Percentiles rank a stretch among this genome's conserved stretches.
These are phyloP conservation scores for Druon quercuslanigerum DNA, from an alignment of 1,140 invertebrate species.

Conservation along the genomic window DNA sequence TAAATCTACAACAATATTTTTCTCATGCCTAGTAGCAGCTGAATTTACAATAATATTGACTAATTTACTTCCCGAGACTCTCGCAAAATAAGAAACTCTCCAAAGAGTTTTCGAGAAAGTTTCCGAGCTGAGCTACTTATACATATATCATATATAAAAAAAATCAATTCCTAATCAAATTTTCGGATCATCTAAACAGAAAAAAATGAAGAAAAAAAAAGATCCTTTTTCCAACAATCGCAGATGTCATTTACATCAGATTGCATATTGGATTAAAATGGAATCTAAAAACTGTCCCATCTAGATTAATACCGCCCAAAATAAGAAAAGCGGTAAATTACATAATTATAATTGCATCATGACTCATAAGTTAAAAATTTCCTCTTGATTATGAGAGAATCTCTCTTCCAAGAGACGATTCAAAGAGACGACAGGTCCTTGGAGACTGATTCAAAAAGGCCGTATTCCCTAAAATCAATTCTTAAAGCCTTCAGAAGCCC, in stretches of 20 bases:
- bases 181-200: background rate
- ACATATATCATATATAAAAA: background rate
- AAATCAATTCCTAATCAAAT: no score
- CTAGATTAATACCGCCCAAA: no score
- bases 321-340: no score
- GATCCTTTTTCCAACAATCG: background rate
- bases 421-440: no score
- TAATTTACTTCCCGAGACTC: slow-evolving; percentile 17
- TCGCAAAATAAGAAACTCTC: background rate
- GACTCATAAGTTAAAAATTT: no score
- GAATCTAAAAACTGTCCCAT: background rate
- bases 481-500: no score
- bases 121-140: background rate
- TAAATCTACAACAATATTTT: slow-evolving; percentile 34
- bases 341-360: no score
- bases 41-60: slow-evolving; percentile 19
- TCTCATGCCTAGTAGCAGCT: background rate
- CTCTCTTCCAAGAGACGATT: no score
- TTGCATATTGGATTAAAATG: background rate
- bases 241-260: background rate
- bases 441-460: no score
- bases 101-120: background rate
- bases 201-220: background rate
- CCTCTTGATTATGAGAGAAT: no score
- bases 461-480: no score